Conservation (phyloP, 1,140 invertebrate species). For the Drosophila aff. region DNA sequence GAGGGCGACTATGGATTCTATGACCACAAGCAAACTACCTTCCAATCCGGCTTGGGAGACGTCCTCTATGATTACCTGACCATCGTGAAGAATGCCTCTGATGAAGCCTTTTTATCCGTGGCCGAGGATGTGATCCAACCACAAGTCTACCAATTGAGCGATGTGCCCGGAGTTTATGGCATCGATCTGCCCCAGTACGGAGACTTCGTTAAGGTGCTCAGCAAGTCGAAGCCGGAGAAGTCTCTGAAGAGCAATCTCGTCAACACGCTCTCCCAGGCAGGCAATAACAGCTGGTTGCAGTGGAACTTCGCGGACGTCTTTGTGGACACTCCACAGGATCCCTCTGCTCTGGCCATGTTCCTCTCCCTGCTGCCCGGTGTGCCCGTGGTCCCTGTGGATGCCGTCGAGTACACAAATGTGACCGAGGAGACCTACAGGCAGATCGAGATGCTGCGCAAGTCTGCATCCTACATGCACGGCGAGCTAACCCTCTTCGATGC, state of each 20-base stretch:
- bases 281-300: slow-evolving; percentile 74
- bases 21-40: slow-evolving; percentile 87
- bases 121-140: slow-evolving; percentile 71
- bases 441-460: slow-evolving; percentile 85
- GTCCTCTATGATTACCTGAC: slow-evolving; percentile 88
- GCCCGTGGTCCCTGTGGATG: slow-evolving; percentile 88
- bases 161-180: slow-evolving; percentile 41
- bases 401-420: slow-evolving; percentile 77
- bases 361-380: slow-evolving; percentile 91
- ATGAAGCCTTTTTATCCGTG: slow-evolving; percentile 84
- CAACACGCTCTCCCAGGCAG: slow-evolving; percentile 37
- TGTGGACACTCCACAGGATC: slow-evolving; percentile 47
- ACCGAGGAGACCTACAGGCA: slow-evolving; percentile 62
- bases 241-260: slow-evolving; percentile 55
- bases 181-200: slow-evolving; percentile 81
- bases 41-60: slow-evolving; percentile 86
- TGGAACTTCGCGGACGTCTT: slow-evolving; percentile 73
- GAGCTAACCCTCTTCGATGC: slow-evolving; percentile 83
- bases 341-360: slow-evolving; percentile 87
- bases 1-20: slow-evolving; percentile 87
- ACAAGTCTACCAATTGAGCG: slow-evolving; percentile 54
- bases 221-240: slow-evolving; percentile 32
- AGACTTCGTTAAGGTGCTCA: slow-evolving; percentile 58
- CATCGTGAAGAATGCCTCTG: slow-evolving; percentile 86
- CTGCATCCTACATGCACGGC: slow-evolving; percentile 87